Percentiles rank a stretch among this genome's conserved stretches.
Evolutionary conservation across 2,888 invertebrate genomes (phyloP).

Genomic region (Oxycera nigricornis): DNA sequence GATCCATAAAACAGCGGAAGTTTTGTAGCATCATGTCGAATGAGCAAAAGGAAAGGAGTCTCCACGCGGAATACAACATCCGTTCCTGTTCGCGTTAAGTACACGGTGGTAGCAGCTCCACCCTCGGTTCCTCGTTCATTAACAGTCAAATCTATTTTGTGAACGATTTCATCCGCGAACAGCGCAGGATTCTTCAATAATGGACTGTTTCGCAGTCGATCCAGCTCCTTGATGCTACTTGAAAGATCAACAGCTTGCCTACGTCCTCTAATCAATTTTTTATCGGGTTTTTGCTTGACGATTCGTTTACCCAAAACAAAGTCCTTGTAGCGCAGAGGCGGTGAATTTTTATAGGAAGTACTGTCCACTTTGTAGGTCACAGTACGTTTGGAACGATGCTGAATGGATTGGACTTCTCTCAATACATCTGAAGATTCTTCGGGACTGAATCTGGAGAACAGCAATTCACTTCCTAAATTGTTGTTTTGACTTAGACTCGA

Average conservation of each 20-base stretch:
- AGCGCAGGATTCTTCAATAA: slow-evolving; percentile 59
- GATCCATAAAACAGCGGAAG: slow-evolving; percentile 73
- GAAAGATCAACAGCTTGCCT: slow-evolving; percentile 43
- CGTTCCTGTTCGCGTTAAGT: slow-evolving; percentile 65
- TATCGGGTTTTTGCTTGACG: slow-evolving; percentile 51
- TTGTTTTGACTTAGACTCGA: neutral
- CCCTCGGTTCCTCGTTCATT: slow-evolving; percentile 74
- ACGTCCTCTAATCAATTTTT: slow-evolving; percentile 48
- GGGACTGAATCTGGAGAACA: slow-evolving; percentile 48
- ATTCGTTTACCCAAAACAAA: slow-evolving; percentile 52
- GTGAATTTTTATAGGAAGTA: slow-evolving; percentile 40
- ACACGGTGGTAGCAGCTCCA: slow-evolving; percentile 67
- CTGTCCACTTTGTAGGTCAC: slow-evolving; percentile 52
- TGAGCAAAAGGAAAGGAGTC: slow-evolving; percentile 73
- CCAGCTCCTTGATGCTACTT: slow-evolving; percentile 47
- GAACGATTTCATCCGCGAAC: slow-evolving; percentile 68
- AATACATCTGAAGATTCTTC: neutral
- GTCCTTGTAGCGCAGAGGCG: slow-evolving; percentile 50
- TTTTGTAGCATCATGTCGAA: slow-evolving; percentile 69
- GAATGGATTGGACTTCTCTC: slow-evolving; percentile 27
- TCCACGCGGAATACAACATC: slow-evolving; percentile 65
- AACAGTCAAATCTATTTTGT: slow-evolving; percentile 69
- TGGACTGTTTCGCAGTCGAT: slow-evolving; percentile 43
- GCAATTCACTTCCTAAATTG: slow-evolving; percentile 11
- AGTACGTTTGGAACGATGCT: slow-evolving; percentile 44